A percentile compares a stretch with the other conserved stretches of the same genome.
phyloP scores from a whole-genome alignment of 2,113 vertebrate genomes.

The Ciconia boyciana region DNA sequence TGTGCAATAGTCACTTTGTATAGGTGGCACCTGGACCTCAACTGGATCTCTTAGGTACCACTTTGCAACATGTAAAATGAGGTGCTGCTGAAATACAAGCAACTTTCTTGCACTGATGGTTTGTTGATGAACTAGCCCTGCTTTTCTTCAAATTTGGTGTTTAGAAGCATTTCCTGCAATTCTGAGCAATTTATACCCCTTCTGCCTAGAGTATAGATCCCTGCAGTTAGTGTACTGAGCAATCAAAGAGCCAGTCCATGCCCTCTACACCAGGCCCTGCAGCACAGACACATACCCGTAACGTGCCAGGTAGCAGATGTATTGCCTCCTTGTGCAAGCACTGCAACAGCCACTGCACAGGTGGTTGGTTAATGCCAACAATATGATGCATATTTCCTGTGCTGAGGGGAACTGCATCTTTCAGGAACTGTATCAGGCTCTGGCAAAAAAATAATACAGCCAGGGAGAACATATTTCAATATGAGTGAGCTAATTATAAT shows the following conservation, averaged over 20 bases:
- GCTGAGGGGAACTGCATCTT: slow-evolving; percentile 2
- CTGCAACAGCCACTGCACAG: background rate
- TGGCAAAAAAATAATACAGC: slow-evolving; percentile 44
- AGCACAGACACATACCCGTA: background rate
- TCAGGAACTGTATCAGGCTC: slow-evolving; percentile 27
- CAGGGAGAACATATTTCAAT: slow-evolving; percentile 51
- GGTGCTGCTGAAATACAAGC: background rate
- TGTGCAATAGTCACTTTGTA: background rate
- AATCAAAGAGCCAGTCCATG: accelerated
- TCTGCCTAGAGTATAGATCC: background rate
- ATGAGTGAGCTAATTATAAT: slow-evolving; percentile 64
- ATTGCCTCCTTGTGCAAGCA: background rate
- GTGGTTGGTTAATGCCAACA: background rate
- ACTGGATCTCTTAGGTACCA: background rate
- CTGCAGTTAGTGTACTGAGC: background rate
- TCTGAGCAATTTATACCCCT: background rate
- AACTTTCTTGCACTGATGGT: background rate
- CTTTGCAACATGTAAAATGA: background rate
- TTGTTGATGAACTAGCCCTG: background rate
- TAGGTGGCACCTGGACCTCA: background rate
- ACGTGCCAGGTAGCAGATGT: background rate
- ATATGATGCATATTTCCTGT: background rate
- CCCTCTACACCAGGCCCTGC: background rate
- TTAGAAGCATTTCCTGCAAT: background rate
- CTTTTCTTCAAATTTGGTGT: background rate